These are phyloP conservation scores for Rhinoderma darwinii DNA, from an alignment of 2,113 vertebrate species.

Conservation along the genomic window DNA sequence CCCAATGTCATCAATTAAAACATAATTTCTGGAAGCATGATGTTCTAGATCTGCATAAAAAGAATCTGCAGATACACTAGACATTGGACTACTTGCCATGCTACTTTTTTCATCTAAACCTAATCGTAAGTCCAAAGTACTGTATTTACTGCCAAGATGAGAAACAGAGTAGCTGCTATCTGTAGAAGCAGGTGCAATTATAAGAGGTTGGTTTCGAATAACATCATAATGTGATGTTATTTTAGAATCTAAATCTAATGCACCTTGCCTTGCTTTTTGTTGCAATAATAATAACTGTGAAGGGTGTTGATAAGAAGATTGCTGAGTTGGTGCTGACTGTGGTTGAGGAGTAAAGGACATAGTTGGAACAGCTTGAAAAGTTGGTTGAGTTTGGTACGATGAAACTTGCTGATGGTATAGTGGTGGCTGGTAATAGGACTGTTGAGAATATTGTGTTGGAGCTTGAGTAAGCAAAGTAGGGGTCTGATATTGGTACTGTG, in stretches of 20 bases:
- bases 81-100: constrained; percentile 95
- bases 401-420: constrained; percentile 92
- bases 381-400: constrained; percentile 90
- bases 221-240: constrained; percentile 94
- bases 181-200: constrained; percentile 91
- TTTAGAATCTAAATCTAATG: constrained; percentile 91
- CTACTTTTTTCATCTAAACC: constrained; percentile 92
- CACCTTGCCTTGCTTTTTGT: constrained; percentile 86
- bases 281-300: constrained; percentile 91
- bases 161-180: constrained; percentile 87
- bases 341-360: constrained; percentile 89
- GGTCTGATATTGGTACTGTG: constrained; percentile 90
- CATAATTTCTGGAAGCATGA: constrained; percentile 89
- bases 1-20: constrained; percentile 95
- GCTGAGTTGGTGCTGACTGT: constrained; percentile 81
- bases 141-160: constrained; percentile 89
- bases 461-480: constrained; percentile 86
- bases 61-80: constrained; percentile 95
- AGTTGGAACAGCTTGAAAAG: constrained; percentile 90
- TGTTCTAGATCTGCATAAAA: constrained; percentile 97
- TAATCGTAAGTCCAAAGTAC: constrained; percentile 89
- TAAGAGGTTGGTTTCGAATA: constrained; percentile 90
- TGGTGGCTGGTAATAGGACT: constrained; percentile 87
- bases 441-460: constrained; percentile 89
- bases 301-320: constrained; percentile 86